Evolutionary conservation across 2,888 invertebrate species (phyloP).

Genomic region (Lasioglossum morio): DNA sequence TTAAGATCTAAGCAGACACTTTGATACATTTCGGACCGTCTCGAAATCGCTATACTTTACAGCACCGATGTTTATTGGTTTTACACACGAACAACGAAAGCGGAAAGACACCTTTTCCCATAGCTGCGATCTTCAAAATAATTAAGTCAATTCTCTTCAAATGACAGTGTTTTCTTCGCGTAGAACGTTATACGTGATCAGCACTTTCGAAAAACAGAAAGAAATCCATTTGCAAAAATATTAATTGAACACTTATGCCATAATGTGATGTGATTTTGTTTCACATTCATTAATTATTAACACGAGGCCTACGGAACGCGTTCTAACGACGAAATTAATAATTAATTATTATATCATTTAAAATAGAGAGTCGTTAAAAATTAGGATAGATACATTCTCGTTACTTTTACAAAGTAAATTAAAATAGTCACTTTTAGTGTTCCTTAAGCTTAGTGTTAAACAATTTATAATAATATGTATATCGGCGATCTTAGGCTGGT

Average conservation of each 20-base stretch:
- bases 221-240: not conserved
- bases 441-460: no score
- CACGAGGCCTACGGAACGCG: no score
- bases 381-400: no score
- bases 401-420: no score
- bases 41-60: not conserved
- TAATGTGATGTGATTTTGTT: not conserved
- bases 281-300: not conserved
- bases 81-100: not conserved
- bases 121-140: not conserved
- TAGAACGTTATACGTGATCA: not conserved
- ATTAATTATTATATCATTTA: no score
- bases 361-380: no score
- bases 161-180: no score
- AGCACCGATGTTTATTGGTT: not conserved
- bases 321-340: no score
- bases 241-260: not conserved
- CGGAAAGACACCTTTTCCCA: not conserved
- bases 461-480: no score
- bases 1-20: not conserved
- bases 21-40: not conserved
- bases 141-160: not conserved
- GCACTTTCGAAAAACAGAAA: no score
- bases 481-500: no score
- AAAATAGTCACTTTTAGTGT: no score